Evolutionary conservation across 2,113 vertebrate genomes (phyloP).

Genomic region (Brevimyrus niger): DNA sequence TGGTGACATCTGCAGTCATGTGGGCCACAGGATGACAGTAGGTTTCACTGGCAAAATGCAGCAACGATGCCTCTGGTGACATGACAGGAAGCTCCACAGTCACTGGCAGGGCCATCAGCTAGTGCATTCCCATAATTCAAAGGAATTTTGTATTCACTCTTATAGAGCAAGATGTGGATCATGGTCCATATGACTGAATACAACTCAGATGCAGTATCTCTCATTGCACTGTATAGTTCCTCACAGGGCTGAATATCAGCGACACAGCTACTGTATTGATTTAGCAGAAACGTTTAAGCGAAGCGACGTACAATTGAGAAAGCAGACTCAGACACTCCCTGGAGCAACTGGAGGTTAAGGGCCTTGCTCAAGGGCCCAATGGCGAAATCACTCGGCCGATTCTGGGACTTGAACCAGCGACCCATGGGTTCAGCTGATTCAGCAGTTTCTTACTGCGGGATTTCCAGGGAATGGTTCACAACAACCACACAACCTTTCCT

Average conservation of each 20-base stretch:
- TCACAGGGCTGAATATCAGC: constrained; percentile 38
- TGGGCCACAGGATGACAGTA: background rate
- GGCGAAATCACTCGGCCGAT: background rate
- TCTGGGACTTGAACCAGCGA: background rate
- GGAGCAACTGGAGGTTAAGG: background rate
- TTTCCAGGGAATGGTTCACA: background rate
- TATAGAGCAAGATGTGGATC: background rate
- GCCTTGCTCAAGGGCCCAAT: background rate
- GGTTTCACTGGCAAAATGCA: background rate
- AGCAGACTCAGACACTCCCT: background rate
- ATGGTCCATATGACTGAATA: constrained; percentile 38
- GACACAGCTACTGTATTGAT: constrained; percentile 12
- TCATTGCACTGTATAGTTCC: constrained; percentile 46
- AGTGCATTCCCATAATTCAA: background rate
- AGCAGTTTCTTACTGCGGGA: background rate
- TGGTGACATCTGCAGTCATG: background rate
- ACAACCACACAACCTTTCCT: background rate
- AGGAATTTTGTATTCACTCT: background rate
- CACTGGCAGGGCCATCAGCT: background rate
- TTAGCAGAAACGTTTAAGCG: background rate
- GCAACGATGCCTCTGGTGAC: background rate
- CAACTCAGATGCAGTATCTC: constrained; percentile 50
- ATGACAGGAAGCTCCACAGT: background rate
- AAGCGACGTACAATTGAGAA: background rate
- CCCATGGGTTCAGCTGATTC: background rate